Evolutionary conservation across 1,140 invertebrate species (phyloP), one percentile per base, ranked within the genome.

Genomic region (Eciton burchellii): DNA sequence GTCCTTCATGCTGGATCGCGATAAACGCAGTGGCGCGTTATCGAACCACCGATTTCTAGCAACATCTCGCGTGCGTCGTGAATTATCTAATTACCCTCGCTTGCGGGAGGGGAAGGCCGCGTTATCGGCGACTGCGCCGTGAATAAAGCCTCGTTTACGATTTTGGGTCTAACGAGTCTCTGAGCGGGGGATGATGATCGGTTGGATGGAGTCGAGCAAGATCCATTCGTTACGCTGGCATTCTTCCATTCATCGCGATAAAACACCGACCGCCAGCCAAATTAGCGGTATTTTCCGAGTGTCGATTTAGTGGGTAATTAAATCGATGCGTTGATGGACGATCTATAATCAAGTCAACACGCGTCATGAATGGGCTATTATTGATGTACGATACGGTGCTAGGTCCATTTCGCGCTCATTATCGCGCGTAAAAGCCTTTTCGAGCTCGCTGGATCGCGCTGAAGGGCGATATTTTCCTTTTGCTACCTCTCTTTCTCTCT

Each of bases 171-270:
- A 76, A 65, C n/a, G 14, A 52, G 65, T 19, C 14, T 52, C 41
- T 63, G n/a, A 35, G 14, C 26, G 19, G 14, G 49, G 63, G n/a
- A 16, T 4, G n/a, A 76, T 76, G 63, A 76, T 76, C 29, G 14
- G 59, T 76, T 65, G 19, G 41, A 65, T 2, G 12, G 41, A 76
- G 14, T 76, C 14, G 19, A 76, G 35, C 52, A 26, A 4, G 35
- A 6, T 65, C 65, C 41, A 65, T 74, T 72, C 12, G 21, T 21
- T 35, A 49, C n/a, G 29, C 11, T 24, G 45, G 0, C 63, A 76
- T 63, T 76, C 52, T 26, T 19, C 49, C 19, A 56, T 76, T 76
- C 65, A n/a, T 65, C 59, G 41, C 11, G n/a, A 63, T 49, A 49
- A 65, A 76, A 65, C 49, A 16, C 11, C n/a, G 8, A 8, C 11